Percentiles rank a stretch among this genome's conserved stretches.
These are phyloP conservation scores for Pterocles burchelli DNA, from an alignment of 2,113 vertebrate species.

Conservation along the genomic window DNA sequence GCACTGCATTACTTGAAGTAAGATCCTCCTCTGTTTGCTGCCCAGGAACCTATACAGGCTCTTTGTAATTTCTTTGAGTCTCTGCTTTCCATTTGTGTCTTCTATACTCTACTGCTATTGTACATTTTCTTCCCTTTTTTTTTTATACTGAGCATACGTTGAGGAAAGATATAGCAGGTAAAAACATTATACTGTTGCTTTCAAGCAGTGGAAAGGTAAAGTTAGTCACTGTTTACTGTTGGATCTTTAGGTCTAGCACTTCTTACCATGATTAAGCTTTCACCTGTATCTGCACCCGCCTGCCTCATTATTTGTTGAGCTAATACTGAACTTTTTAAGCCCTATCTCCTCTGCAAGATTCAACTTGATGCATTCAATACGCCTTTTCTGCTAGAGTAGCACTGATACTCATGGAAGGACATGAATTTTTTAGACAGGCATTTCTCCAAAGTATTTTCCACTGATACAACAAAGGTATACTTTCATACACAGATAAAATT, in stretches of 20 bases:
- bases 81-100: background rate
- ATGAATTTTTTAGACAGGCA: background rate
- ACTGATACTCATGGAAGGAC: background rate
- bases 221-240: background rate
- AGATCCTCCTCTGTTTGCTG: background rate
- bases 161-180: background rate
- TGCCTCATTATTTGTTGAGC: background rate
- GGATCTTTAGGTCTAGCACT: background rate
- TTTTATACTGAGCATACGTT: background rate
- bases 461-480: background rate
- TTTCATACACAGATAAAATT: background rate
- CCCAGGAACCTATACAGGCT: background rate
- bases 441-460: background rate
- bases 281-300: background rate
- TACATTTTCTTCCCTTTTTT: background rate
- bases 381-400: background rate
- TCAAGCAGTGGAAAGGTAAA: background rate
- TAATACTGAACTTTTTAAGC: background rate
- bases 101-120: background rate
- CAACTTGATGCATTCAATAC: background rate
- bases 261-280: background rate
- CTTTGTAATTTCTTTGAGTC: background rate
- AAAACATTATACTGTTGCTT: background rate
- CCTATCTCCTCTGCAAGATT: background rate
- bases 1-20: background rate